Evolutionary conservation across 2,888 invertebrate genomes (phyloP).

Genomic region (Leptodirus hochenwartii): DNA sequence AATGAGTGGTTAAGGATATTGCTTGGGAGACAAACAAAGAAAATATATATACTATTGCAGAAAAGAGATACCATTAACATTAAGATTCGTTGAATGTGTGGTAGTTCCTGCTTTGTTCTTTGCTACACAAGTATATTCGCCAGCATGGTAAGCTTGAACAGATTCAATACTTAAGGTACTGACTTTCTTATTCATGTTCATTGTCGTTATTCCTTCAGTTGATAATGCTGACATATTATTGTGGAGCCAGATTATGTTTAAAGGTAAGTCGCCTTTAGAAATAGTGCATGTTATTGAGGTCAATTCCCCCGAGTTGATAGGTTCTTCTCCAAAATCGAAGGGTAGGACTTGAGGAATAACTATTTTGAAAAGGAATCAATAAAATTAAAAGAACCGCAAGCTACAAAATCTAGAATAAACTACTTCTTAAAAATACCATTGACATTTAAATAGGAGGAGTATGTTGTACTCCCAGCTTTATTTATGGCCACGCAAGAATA

Average conservation of each 20-base stretch:
- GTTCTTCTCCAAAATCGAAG: conserved; percentile 45
- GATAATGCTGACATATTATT: conserved; percentile 36
- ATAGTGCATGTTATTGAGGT: conserved; percentile 49
- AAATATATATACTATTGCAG: too few relatives aligned
- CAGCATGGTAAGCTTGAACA: conserved; percentile 40
- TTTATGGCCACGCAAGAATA: conserved; percentile 55
- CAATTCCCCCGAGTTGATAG: conserved; percentile 48
- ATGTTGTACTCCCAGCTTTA: conserved; percentile 44
- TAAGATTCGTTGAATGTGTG: conserved; percentile 19
- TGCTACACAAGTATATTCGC: conserved; percentile 28
- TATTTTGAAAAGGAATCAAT: conserved; percentile 15
- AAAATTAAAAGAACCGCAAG: conserved; percentile 2
- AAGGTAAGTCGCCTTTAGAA: conserved; percentile 57
- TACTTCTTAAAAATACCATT: conserved; percentile 46
- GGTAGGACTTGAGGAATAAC: conserved; percentile 46
- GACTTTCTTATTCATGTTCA: conserved; percentile 32
- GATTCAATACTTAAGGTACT: conserved; percentile 29
- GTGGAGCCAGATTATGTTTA: conserved; percentile 54
- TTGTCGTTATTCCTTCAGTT: conserved; percentile 22
- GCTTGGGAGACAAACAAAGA: conserved; percentile 17
- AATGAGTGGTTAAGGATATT: conserved; percentile 42
- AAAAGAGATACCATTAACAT: conserved; percentile 35
- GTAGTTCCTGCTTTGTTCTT: conserved; percentile 27
- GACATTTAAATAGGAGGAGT: conserved; percentile 45
- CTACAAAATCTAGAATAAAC: not conserved